Evolutionary conservation across 2,888 invertebrate genomes (phyloP), one percentile per base, ranked within the genome.

Genomic region (Diarsia brunnea): DNA sequence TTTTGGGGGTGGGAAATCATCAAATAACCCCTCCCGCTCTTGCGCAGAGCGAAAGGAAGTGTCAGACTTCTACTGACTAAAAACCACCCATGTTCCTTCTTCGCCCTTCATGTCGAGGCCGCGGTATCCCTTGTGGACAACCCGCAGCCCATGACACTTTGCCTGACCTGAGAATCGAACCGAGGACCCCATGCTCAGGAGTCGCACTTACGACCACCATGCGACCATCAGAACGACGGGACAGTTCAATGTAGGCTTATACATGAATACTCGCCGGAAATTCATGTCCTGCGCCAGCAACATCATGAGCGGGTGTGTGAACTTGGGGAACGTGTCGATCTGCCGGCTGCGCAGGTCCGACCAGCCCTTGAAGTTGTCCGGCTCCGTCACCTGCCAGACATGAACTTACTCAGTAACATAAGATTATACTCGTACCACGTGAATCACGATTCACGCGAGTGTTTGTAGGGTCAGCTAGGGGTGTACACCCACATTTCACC

Each of bases 291-390:
- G 90, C 0, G 94, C 93, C 27, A 91, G 90, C 58, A 94, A 88
- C 92, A 92, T 91, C 85, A 95, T 90, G 47, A 95, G 84, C n/a
- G 95, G 95, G 84, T 94, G 93, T 10, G 94, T 93, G 53, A 95
- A 82, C 85, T 95, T 95, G 3, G 95, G 95, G 79, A 90, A 94
- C 0, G 95, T 94, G 83, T 95, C 95, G 71, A 94, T 91, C 79
- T 95, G 92, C 1, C 94, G 92, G 85, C 90, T 88, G 53, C 89
- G 90, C 69, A 95, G 86, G 75, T 95, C 95, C 14, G 84, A 69
- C 95, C 95, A 95, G 69, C 94, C 92, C 75, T 90, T 91, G 88
- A 95, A 95, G 78, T 92, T 55, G 75, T 92, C 92, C 51, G 95
- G 95, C 82, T 93, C 90, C 38, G 91, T 87, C 74, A 95, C 85